phyloP scores from a whole-genome alignment of 2,888 invertebrate genomes.

The Callosobruchus maculatus region DNA sequence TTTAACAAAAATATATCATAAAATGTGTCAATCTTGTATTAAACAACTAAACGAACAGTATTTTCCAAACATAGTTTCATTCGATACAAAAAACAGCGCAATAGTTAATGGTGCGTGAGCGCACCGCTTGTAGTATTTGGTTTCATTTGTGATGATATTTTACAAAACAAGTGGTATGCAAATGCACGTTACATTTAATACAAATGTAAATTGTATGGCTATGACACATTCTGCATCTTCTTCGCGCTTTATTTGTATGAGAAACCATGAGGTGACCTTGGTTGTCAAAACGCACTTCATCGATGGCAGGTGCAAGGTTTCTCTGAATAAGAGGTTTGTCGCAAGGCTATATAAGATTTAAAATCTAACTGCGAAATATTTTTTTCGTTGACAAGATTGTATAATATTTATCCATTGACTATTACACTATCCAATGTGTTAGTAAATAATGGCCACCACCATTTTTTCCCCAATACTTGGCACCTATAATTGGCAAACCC shows the following conservation, averaged over 20 bases:
- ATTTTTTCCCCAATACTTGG: too few relatives aligned
- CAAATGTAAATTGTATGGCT: conserved; percentile 1
- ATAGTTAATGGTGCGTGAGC: conserved; percentile 6
- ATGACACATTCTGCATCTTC: conserved; percentile 1
- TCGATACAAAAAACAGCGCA: too few relatives aligned
- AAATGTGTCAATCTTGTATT: too few relatives aligned
- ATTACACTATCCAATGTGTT: too few relatives aligned
- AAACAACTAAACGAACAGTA: too few relatives aligned
- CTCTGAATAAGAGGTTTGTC: background rate
- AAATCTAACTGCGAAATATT: too few relatives aligned
- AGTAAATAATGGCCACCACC: conserved; percentile 27
- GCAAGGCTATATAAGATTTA: too few relatives aligned
- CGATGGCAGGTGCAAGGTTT: background rate
- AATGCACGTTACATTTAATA: conserved; percentile 25
- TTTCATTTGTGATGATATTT: conserved; percentile 9
- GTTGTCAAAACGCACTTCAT: conserved; percentile 1
- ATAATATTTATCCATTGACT: conserved; percentile 9
- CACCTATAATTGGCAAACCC: conserved; percentile 24
- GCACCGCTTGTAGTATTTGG: conserved; percentile 6
- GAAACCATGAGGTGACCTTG: background rate
- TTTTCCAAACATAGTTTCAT: too few relatives aligned
- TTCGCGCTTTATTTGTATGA: conserved; percentile 4
- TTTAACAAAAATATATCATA: too few relatives aligned
- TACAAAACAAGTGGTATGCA: conserved; percentile 10
- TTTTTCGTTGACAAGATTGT: conserved; percentile 20